Evolutionary conservation across 2,888 invertebrate genomes (phyloP), one percentile per base, ranked within the genome.

Genomic region (Endomychus coccineus): DNA sequence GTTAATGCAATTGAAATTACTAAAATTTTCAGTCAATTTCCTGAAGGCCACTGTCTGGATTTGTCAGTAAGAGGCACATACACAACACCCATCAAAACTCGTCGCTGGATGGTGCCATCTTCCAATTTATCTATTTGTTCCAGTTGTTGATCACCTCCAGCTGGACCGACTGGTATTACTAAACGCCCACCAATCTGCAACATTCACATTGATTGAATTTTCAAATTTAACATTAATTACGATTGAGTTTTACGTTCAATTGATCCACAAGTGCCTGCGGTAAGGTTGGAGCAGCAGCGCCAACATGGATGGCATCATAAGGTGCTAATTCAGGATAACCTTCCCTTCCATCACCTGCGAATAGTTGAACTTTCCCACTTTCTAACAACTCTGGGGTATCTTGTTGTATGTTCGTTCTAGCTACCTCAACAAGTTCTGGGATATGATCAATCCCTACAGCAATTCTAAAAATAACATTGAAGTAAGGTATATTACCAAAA

Each of bases 21-120:
- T n/a, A 44, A 29, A 35, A 47, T 34, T 46, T 52, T 38, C 40
- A 61, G 68, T 59, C 55, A 61, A 57, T 64, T 58, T 54, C 60
- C 59, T 48, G 61, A 59, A 29, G 77, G 75, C 75, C 77, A 79
- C 58, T 86, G 85, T 39, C 73, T 71, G 12, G 78, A 74, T 61
- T 80, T 79, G 64, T 92, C 92, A 0, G 97, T 97, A 27, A 98
- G 72, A 0, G 97, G 97, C 19, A 98, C 97, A 62, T 92, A 98
- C 50, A 94, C 85, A 7, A 98, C 98, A 24, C 90, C 89, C 88
- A 96, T 94, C 6, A 98, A 70, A 24, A 78, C 76, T 49, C 80
- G 83, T 42, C 80, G 73, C 13, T 72, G 71, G 3, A 92, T 75
- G 17, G 78, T 71, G 4, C 96, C 96, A 60, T 89, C 83, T 2